Percentiles rank a stretch among this genome's conserved stretches.
These are phyloP conservation scores for Anoncus sp. DNA, from an alignment of 2,888 invertebrate genomes.

Conservation along the genomic window DNA sequence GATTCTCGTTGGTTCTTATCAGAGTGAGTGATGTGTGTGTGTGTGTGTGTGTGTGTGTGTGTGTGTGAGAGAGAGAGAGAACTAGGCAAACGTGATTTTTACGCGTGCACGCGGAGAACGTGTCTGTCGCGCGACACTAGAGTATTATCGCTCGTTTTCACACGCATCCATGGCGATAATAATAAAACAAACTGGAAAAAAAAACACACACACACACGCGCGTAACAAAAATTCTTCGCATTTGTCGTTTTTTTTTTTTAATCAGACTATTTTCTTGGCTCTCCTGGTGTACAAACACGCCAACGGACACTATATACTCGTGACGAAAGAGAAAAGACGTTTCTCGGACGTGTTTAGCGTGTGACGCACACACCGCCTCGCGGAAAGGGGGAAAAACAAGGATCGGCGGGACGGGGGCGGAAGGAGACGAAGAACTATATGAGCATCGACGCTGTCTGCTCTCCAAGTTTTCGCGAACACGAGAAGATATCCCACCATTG, in stretches of 20 bases:
- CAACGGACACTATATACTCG: slow-evolving; percentile 16
- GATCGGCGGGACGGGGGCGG: not conserved
- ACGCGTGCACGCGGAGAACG: slow-evolving; percentile 5
- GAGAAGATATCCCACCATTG: slow-evolving; percentile 5
- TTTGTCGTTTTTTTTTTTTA: slow-evolving; percentile 16
- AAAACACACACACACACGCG: slow-evolving; percentile 11
- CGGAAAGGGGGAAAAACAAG: not conserved
- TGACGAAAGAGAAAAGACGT: slow-evolving; percentile 21
- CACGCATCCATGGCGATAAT: slow-evolving; percentile 1
- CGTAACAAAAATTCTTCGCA: slow-evolving; percentile 10
- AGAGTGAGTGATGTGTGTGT: not conserved
- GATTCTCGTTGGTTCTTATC: slow-evolving; percentile 27
- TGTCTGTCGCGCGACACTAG: not conserved
- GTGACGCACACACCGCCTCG: slow-evolving; percentile 26
- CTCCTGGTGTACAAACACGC: not conserved
- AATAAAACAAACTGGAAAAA: not conserved
- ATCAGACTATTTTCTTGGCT: slow-evolving; percentile 9
- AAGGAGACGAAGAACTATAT: slow-evolving; percentile 3
- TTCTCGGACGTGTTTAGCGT: slow-evolving; percentile 20
- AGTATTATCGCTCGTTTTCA: slow-evolving; percentile 27
- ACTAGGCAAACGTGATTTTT: not conserved
- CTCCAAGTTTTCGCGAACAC: slow-evolving; percentile 5
- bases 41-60: too few relatives aligned
- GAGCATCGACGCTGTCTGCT: slow-evolving; percentile 18
- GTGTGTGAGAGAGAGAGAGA: not conserved